Evolutionary conservation across 2,888 invertebrate genomes (phyloP), one percentile per base, ranked within the genome.

Genomic region (Acanthacorydalis orientalis): DNA sequence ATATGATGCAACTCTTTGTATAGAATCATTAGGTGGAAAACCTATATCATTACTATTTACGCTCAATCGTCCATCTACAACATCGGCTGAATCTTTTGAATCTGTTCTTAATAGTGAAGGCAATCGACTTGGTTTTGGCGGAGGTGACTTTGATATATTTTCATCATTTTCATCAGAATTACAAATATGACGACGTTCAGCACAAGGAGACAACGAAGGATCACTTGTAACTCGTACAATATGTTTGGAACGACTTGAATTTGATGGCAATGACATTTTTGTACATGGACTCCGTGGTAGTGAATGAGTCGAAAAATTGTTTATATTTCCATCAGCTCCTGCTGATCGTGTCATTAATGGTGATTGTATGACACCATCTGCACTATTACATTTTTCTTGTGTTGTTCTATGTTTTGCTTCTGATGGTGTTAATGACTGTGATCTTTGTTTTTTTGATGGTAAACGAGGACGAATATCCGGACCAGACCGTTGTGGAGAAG

Each of bases 361-460:
- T 3, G 63, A 60, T 56, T 76, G 77, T 47, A 80, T 78, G 1
- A 80, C 74, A 4, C 80, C 81, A 59, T 80, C 82, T 2, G 78
- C 80, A 59, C 80, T 82, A 39, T 77, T 79, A 55, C 79, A 78
- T 59, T 77, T 78, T 23, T 79, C 79, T 46, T 68, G 65, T 34
- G 64, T 61, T 7, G 60, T 57, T 51, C 64, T 62, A 46, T 62
- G 58, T 52, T 74, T 54, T 58, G 68, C 65, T 70, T 75, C 75
- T 1, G 68, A 65, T 0, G 85, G 83, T 0, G 84, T 84, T 33
- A 87, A 63, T 1, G 85, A 85, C 58, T 85, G 83, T n/a, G 85
- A 85, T 50, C 85, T 72, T 61, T 86, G 83, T 58, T 79, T 78
- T 58, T 79, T 73, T 34, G 70, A 68, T 9, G 73, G 73, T 50